phyloP scores from a whole-genome alignment of 2,797 vertebrate genomes.

The Spea hammondii region DNA sequence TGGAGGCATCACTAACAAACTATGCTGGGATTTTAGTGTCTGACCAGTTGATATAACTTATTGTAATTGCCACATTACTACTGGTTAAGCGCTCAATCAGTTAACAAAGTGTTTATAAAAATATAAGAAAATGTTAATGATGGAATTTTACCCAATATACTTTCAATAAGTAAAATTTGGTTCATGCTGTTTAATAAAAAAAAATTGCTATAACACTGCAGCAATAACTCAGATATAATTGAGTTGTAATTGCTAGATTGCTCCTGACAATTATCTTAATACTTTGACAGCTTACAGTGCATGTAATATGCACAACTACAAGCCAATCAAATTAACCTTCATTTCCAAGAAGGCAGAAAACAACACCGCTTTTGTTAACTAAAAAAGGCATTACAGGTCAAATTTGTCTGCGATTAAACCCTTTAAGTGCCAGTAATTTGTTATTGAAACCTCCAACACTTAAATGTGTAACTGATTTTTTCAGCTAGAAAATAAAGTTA shows the following conservation, averaged over 20 bases:
- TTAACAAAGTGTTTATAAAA: constrained; percentile 10
- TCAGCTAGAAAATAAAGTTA: too few species aligned
- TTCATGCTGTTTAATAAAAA: constrained; percentile 51
- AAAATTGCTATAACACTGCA: constrained; percentile 48
- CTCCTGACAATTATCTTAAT: constrained; percentile 53
- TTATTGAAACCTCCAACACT: background rate
- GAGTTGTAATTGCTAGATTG: constrained; percentile 53
- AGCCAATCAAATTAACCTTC: constrained; percentile 52
- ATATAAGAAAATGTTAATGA: constrained; percentile 22
- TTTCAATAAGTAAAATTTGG: constrained; percentile 44
- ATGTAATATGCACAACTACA: constrained; percentile 51
- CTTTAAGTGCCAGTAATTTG: background rate
- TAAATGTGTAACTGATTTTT: background rate
- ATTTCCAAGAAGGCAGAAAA: constrained; percentile 35
- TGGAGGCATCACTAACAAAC: too few species aligned
- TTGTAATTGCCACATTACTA: background rate
- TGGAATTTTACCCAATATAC: constrained; percentile 46
- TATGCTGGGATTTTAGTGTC: background rate
- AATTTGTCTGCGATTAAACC: constrained; percentile 26
- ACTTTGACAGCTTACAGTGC: constrained; percentile 53
- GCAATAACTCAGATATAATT: constrained; percentile 52
- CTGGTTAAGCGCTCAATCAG: background rate
- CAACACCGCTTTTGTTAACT: constrained; percentile 40
- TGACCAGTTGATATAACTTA: background rate
- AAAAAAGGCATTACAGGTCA: constrained; percentile 42